phyloP scores from a whole-genome alignment of 2,113 vertebrate species.

The Ciconia boyciana region DNA sequence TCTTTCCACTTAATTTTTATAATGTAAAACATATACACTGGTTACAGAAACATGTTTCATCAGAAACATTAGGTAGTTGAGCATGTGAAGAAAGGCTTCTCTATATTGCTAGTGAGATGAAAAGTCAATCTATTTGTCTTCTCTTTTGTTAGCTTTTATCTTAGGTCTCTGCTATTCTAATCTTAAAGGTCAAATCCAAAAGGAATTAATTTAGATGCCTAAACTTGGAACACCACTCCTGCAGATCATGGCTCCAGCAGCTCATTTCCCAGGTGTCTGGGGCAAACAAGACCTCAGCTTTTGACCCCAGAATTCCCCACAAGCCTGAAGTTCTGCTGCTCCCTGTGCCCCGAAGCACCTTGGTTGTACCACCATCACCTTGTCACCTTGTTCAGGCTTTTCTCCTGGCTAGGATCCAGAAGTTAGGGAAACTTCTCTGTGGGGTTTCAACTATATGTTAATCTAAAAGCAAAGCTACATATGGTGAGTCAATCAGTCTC shows the following conservation, averaged over 20 bases:
- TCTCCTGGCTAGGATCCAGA: background rate
- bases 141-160: background rate
- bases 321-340: background rate
- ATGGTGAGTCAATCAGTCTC: slow-evolving; percentile 40
- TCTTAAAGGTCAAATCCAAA: background rate
- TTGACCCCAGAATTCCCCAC: background rate
- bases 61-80: background rate
- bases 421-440: background rate
- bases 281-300: background rate
- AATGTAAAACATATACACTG: background rate
- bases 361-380: background rate
- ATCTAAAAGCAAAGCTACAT: slow-evolving; percentile 22
- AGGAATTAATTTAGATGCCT: background rate
- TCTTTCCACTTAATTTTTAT: background rate
- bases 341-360: background rate
- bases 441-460: background rate
- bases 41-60: background rate
- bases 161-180: background rate
- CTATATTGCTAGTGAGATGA: background rate
- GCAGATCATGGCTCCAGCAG: background rate
- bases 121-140: background rate
- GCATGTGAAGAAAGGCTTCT: background rate
- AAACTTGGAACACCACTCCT: background rate
- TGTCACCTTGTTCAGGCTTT: background rate
- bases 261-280: background rate